phyloP scores from a whole-genome alignment of 2,113 vertebrate species.

The Camarhynchus parvulus region DNA sequence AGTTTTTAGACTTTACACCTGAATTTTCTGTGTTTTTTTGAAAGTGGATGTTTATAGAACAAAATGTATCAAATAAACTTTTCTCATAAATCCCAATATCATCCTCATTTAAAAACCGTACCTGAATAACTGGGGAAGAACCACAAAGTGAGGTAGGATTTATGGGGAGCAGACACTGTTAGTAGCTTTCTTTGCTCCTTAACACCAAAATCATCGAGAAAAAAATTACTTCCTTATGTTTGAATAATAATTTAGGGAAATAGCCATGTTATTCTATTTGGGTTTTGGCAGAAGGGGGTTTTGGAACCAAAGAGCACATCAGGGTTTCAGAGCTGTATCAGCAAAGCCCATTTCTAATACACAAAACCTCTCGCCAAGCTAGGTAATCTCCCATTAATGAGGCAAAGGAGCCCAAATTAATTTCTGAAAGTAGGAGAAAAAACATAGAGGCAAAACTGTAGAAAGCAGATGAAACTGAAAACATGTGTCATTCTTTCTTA shows the following conservation, averaged over 20 bases:
- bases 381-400: slow-evolving; percentile 44
- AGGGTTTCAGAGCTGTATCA: not conserved
- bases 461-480: slow-evolving; percentile 38
- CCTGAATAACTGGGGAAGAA: not conserved
- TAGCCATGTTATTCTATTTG: not conserved
- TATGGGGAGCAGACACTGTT: not conserved
- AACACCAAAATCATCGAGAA: not conserved
- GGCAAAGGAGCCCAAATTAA: not conserved
- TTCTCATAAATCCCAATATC: not conserved
- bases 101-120: not conserved
- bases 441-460: not conserved
- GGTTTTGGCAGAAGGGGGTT: not conserved
- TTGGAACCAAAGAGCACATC: not conserved
- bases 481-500: slow-evolving; percentile 10
- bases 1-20: not conserved
- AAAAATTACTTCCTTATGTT: not conserved
- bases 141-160: not conserved
- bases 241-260: not conserved
- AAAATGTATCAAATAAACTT: not conserved
- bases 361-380: not conserved
- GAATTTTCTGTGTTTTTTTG: not conserved
- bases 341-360: not conserved
- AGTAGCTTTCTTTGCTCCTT: not conserved
- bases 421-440: not conserved
- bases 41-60: not conserved